Percentiles rank a stretch among this genome's conserved stretches.
Evolutionary conservation across 2,113 vertebrate genomes (phyloP).

Genomic region (Lota lota): DNA sequence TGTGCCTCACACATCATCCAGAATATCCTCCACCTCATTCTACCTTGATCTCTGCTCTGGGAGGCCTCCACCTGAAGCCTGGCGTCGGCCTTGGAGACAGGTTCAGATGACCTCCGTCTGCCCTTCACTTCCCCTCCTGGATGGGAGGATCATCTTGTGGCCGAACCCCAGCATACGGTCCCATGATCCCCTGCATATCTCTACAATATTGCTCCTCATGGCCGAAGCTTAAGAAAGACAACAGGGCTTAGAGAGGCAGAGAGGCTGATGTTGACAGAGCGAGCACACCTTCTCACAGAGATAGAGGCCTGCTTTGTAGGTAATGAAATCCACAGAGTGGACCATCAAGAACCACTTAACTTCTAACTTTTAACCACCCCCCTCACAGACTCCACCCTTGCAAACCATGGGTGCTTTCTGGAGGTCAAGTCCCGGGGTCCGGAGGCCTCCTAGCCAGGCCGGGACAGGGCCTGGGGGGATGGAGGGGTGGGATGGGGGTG

Average conservation of each 20-base stretch:
- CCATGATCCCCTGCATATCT: constrained; percentile 7
- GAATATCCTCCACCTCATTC: no score
- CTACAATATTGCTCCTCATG: constrained; percentile 20
- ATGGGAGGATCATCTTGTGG: background rate
- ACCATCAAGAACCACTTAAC: constrained; percentile 53
- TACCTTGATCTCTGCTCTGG: background rate
- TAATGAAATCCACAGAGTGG: constrained; percentile 53
- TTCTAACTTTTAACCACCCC: constrained; percentile 30
- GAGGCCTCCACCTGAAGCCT: background rate
- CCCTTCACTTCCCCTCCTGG: background rate
- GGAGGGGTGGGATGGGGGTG: constrained; percentile 45
- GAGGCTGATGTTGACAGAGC: constrained; percentile 44
- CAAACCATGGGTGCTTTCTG: constrained; percentile 43
- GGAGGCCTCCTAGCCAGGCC: constrained; percentile 23
- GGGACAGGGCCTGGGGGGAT: constrained; percentile 1
- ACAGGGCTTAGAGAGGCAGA: constrained; percentile 37
- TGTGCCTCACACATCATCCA: no score
- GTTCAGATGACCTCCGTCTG: background rate
- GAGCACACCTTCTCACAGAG: constrained; percentile 37
- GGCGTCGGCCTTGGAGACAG: background rate
- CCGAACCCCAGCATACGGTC: background rate
- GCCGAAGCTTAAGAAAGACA: constrained; percentile 46
- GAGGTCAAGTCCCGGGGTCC: constrained; percentile 19
- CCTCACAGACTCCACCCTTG: constrained; percentile 26
- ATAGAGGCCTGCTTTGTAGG: constrained; percentile 42